Evolutionary conservation across 1,140 invertebrate genomes (phyloP), one percentile per base, ranked within the genome.

Genomic region (Ericerus pela): DNA sequence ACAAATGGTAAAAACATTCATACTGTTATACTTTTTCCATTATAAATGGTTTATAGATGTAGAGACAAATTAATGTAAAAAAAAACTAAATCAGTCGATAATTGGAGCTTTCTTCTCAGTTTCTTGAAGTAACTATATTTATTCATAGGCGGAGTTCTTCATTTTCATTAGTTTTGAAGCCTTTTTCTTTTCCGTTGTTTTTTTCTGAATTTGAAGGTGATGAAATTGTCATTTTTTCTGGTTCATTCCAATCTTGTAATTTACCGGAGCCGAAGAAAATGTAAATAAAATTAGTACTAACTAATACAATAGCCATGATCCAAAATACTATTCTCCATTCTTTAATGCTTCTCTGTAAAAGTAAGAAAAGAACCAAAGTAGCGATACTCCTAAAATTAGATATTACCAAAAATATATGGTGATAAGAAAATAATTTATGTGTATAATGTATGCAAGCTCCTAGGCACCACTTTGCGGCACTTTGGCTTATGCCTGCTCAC

Each of bases 251-350:
- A 0, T 61, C 59, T 41, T 70, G 68, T 5, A 64, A 51, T 28
- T 68, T 65, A 3, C 66, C 68, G 6, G 65, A 64, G 11, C 62
- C 67, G 37, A 60, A 65, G 2, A 74, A 53, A 4, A 68, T 31
- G 59, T 70, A 79, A 0, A 75, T 29, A 1, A 73, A 52, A 24
- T 69, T 70, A 2, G 75, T 73, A 20, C 66, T 51, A 2, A 69
- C 27, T 58, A 73, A 70, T 1, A 77, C 63, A 0, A 61, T 67
- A 20, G 71, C 66, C 24, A 70, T 66, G n/a, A 77, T 70, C 65
- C 71, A 78, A 62, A 78, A 78, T 1, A 79, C 73, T 2, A 68
- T 62, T 55, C 72, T 66, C 77, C 77, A 79, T 57, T 75, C 67
- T 16, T 65, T 64, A 5, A 69, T 53, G 3, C 67, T 69, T 54